A percentile compares a stretch with the other conserved stretches of the same genome.
Conservation (phyloP, 2,888 invertebrate species). For the Hemicrepidius hirtus region DNA sequence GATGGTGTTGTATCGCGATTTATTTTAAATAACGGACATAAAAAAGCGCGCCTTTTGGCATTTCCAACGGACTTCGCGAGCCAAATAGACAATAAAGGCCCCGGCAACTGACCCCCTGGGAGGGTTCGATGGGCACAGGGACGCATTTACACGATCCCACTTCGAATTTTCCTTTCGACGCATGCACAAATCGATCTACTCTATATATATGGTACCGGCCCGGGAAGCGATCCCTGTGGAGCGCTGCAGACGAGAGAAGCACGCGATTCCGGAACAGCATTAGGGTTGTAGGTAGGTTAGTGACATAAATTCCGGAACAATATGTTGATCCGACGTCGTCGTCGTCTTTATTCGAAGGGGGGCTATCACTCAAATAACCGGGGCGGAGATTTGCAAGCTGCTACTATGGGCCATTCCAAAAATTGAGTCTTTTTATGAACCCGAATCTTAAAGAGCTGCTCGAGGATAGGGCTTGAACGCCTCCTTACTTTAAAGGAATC, state of each 20-base stretch:
- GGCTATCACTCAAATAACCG: constrained; percentile 45
- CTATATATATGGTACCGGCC: constrained; percentile 16
- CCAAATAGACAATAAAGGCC: constrained; percentile 36
- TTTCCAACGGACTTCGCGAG: constrained; percentile 14
- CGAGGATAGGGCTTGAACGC: constrained; percentile 44
- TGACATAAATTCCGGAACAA: constrained; percentile 32
- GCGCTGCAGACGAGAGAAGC: neutral
- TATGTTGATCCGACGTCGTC: constrained; percentile 39
- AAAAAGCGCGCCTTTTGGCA: constrained; percentile 35
- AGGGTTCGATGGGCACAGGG: constrained; percentile 15
- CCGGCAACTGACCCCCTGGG: constrained; percentile 33
- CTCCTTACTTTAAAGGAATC: constrained; percentile 49
- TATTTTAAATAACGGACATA: constrained; percentile 41
- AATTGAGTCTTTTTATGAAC: constrained; percentile 57
- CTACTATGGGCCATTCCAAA: constrained; percentile 57
- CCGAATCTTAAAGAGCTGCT: constrained; percentile 44
- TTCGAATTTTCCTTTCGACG: constrained; percentile 36
- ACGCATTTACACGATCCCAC: constrained; percentile 31
- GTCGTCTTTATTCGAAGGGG: constrained; percentile 35
- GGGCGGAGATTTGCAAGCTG: constrained; percentile 51
- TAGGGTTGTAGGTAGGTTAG: constrained; percentile 8
- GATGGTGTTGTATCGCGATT: constrained; percentile 12
- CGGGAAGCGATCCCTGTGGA: constrained; percentile 41
- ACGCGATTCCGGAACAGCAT: constrained; percentile 20
- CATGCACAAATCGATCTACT: constrained; percentile 36